Base-by-base conservation (phyloP, 2,888 invertebrate genomes). In the Hirtodrosophila cameraria region DNA sequence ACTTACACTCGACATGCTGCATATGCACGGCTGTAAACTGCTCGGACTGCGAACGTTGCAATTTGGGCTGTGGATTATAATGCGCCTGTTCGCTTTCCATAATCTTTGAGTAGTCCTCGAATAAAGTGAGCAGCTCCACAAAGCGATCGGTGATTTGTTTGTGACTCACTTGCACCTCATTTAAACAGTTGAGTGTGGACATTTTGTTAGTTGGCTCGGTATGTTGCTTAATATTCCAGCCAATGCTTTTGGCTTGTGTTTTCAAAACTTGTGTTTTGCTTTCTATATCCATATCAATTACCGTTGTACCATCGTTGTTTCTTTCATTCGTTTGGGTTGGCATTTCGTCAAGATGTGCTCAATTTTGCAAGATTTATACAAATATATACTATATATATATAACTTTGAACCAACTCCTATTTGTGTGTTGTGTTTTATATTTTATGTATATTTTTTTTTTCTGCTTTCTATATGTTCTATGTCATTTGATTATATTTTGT, bases 121-220 rank as follows among this genome's bases (percentile, higher is more conserved):
- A 71, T 3, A 78, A 48, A 12, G 55, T 61, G 3, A 84, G 57
- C 4, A 81, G 64, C 31, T 81, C 78, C 1, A 38, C 48, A 20
- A 81, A 81, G 0, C 76, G 71, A 25, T 74, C 59, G 7, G 45
- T 66, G n/a, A 84, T 84, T 16, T 68, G 62, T 13, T 55, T 55
- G 45, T 78, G 75, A 9, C 61, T 78, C 3, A 65, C 46, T 4
- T 75, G 66, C n/a, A 64, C 43, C 8, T 67, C 67, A n/a, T 23
- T 6, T 18, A 76, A 30, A 23, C 36, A 71, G 13, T 16, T 30
- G 3, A 45, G 20, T 1, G 11, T 9, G 3, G 30, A 1, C 6
- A n/a, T n/a, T n/a, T n/a, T n/a, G n/a, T n/a, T n/a, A 9, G 3
- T n/a, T 3, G 16, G 20, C 2, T 25, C 23, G 8, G 4, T 20